These are phyloP conservation scores for Troglohyphantes excavatus DNA, from an alignment of 2,888 invertebrate species.

Conservation along the genomic window DNA sequence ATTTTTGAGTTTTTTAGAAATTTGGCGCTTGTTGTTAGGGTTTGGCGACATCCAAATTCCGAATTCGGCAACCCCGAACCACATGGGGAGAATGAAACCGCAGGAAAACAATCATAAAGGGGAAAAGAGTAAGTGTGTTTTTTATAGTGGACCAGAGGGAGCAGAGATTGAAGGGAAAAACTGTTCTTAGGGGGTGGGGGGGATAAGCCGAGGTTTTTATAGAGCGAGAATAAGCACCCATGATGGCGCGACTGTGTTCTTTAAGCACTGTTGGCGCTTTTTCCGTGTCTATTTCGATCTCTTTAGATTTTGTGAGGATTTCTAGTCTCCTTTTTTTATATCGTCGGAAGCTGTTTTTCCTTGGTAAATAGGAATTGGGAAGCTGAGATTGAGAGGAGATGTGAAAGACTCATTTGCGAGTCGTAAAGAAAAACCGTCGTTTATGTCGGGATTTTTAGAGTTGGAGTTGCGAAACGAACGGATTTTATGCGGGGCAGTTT, in stretches of 20 bases:
- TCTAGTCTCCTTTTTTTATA: not conserved
- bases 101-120: conserved; percentile 78
- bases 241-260: conserved; percentile 24
- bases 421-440: conserved; percentile 29
- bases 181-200: conserved; percentile 29
- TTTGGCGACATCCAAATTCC: no score
- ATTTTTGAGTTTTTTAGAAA: no score
- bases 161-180: conserved; percentile 63
- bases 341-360: not conserved
- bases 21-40: no score
- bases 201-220: conserved; percentile 60
- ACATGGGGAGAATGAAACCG: conserved; percentile 61
- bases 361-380: not conserved
- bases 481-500: not conserved
- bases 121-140: conserved; percentile 4
- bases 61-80: no score
- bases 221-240: conserved; percentile 69
- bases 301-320: conserved; percentile 30
- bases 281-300: conserved; percentile 47
- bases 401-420: conserved; percentile 50
- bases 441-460: not conserved
- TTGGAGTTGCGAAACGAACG: conserved; percentile 7
- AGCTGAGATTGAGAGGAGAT: conserved; percentile 34
- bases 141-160: conserved; percentile 72
- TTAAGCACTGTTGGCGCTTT: conserved; percentile 39